phyloP scores from a whole-genome alignment of 35 echinoderm and acorn worm genomes.

The Eucidaris tribuloides region DNA sequence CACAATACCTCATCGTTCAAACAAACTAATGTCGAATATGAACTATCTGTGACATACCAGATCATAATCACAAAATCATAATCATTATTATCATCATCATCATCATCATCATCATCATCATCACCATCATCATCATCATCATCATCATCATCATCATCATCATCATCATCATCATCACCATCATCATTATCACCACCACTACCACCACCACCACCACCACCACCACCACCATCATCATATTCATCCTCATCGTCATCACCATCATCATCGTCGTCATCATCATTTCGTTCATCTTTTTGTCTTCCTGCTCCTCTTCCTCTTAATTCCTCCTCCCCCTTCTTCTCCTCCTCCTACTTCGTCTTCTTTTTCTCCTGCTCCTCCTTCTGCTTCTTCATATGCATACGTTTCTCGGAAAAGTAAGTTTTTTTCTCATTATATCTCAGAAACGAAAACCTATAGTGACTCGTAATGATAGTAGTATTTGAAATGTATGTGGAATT shows the following conservation, averaged over 20 bases:
- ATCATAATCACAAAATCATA: background rate
- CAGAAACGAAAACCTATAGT: no score
- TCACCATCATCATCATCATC: background rate
- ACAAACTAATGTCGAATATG: no score
- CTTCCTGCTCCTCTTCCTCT: no score
- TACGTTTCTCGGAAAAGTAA: no score
- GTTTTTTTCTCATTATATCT: no score
- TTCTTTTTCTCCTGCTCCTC: no score
- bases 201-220: background rate
- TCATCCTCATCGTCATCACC: background rate
- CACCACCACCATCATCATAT: background rate
- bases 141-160: background rate
- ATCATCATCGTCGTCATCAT: background rate
- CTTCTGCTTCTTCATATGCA: background rate
- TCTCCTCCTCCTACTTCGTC: no score
- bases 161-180: background rate
- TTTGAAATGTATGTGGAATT: no score
- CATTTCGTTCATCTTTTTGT: background rate
- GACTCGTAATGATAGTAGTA: no score
- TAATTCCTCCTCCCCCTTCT: background rate
- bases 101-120: background rate
- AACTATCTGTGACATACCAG: no score
- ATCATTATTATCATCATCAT: background rate
- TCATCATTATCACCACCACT: background rate
- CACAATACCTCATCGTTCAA: no score